Conservation (phyloP, 1,140 invertebrate genomes). For the Medauroidea extradentata region DNA sequence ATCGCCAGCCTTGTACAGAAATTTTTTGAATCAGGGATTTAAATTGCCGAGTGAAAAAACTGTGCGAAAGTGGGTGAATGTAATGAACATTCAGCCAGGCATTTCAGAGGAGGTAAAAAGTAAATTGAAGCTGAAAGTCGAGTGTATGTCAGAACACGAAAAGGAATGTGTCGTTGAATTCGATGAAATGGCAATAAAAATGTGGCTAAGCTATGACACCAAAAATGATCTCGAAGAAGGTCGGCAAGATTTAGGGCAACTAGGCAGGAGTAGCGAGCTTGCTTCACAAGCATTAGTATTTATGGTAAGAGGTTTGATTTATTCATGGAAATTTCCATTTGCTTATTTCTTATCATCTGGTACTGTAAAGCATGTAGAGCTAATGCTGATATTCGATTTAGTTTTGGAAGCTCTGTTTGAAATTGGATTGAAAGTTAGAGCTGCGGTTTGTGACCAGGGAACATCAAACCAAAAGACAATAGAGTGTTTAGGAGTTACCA, state of each 20-base stretch:
- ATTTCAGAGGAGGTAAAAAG: conserved; percentile 1
- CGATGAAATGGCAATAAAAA: conserved; percentile 14
- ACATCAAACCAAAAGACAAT: conserved; percentile 7
- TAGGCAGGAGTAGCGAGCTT: not conserved
- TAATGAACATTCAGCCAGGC: conserved; percentile 8
- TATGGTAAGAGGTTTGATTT: conserved; percentile 14
- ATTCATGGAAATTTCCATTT: conserved; percentile 15
- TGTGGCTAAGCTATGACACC: conserved; percentile 10
- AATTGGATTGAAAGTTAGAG: conserved; percentile 7
- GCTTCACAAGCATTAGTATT: conserved; percentile 13
- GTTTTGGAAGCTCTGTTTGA: conserved; percentile 1
- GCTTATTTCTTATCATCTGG: conserved; percentile 17
- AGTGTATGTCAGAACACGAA: conserved; percentile 4
- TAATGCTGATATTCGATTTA: conserved; percentile 5
- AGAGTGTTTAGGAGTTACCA: not conserved
- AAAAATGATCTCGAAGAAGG: conserved; percentile 11
- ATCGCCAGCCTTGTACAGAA: conserved; percentile 11
- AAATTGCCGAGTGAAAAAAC: conserved; percentile 1
- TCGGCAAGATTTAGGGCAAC: conserved; percentile 8
- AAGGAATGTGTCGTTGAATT: conserved; percentile 10
- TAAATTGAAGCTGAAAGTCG: not conserved
- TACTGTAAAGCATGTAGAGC: not conserved
- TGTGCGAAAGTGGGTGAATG: conserved; percentile 5
- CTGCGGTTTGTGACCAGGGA: conserved; percentile 18
- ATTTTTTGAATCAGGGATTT: conserved; percentile 9